Evolutionary conservation across 2,888 invertebrate species (phyloP), one percentile per base, ranked within the genome.

Genomic region (Steromphala cineraria): DNA sequence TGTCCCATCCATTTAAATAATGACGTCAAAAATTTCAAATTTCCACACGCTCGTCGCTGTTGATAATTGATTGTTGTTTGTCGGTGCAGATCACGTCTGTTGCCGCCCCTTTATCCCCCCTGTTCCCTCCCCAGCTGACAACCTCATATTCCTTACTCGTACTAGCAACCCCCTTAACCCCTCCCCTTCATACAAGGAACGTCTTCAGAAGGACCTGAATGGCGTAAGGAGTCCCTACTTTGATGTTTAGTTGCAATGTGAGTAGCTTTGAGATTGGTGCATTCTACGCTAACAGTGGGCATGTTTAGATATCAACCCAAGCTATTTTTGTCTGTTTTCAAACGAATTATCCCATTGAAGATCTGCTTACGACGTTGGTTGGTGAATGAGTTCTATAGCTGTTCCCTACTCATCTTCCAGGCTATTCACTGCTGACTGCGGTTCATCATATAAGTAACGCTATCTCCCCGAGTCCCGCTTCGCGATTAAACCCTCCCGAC

Each of bases 261-360:
- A 62, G 62, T 21, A 46, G 62, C 62, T 24, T 24, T 62, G 28
- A 62, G 28, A 62, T 62, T 62, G 28, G 62, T 62, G 62, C 62
- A 62, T 62, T 62, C 62, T 62, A 13, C 17, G 13, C 28, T 15
- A 62, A 62, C 62, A 62, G 28, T 28, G 62, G 24, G 28, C 62
- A 62, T 62, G 28, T 62, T 62, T 62, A 62, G 62, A 62, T 28
- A 62, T 62, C 62, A 62, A 28, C 62, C 62, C 28, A 28, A 15
- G 62, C 62, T 62, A 62, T 62, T 62, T 62, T 62, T 62, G 62
- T 15, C 62, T 62, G 62, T 62, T 62, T 62, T 62, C 62, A 62
- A 62, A 62, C 62, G 28, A 62, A 62, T 62, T 19, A 62, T 62
- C 62, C 62, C 17, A 62, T 62, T 62, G 62, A 62, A 24, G 28